These are phyloP conservation scores for Mimachlamys varia DNA, from an alignment of 2,888 invertebrate species.

Conservation along the genomic window DNA sequence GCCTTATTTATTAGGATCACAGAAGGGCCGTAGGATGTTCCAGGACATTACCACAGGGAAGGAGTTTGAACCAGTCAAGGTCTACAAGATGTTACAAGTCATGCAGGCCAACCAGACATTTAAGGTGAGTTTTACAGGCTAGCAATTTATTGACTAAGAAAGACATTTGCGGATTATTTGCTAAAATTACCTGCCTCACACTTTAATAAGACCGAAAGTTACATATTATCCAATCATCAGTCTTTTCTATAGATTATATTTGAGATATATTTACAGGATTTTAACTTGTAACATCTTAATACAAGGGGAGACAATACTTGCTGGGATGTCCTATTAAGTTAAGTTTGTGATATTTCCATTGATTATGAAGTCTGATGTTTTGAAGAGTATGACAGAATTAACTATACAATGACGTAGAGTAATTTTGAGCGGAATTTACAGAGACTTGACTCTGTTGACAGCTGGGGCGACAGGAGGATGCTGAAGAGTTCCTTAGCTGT, in stretches of 20 bases:
- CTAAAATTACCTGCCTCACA: neutral
- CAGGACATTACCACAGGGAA: constrained; percentile 84
- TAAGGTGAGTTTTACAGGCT: constrained; percentile 67
- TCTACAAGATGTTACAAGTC: constrained; percentile 92
- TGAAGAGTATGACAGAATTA: neutral
- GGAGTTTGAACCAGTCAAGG: constrained; percentile 94
- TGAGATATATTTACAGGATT: too few species aligned
- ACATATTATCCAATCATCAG: too few species aligned
- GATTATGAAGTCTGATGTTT: neutral
- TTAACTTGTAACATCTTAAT: too few species aligned
- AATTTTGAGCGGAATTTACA: neutral
- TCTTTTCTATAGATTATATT: too few species aligned
- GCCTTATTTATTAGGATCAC: neutral
- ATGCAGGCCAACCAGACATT: constrained; percentile 85
- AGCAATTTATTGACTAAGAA: neutral
- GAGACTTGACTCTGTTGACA: constrained; percentile 54
- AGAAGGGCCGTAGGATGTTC: constrained; percentile 37
- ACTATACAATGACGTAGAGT: neutral
- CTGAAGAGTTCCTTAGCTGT: constrained; percentile 97
- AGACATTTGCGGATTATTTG: neutral
- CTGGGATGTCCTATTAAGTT: too few species aligned
- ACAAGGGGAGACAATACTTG: too few species aligned
- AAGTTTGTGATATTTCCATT: too few species aligned
- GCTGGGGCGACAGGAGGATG: constrained; percentile 95
- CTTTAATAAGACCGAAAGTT: too few species aligned